Base-by-base conservation (phyloP, 2,888 invertebrate species). In the Cartodere bifasciata region DNA sequence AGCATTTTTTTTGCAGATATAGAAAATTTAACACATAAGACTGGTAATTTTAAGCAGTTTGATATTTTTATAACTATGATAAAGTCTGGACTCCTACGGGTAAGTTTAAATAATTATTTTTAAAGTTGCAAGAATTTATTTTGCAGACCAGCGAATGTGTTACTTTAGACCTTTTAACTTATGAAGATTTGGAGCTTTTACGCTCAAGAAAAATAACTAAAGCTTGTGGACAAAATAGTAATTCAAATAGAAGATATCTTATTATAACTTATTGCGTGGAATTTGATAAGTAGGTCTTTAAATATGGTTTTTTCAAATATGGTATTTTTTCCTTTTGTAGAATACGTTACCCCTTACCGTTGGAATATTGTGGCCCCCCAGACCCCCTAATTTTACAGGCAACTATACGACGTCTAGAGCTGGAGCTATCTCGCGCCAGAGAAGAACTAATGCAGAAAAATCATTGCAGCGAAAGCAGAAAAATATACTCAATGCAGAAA, bases 31-130 rank as follows among this genome's bases (percentile, higher is more conserved):
- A 68, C 68, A 2, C 63, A 64, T 15, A 65, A 65, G 48, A 68
- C 68, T 4, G 69, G 68, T 26, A 68, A 67, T 50, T 69, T 60
- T 45, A 68, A 68, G 43, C 64, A 64, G 37, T 69, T 68, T 41
- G 59, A 64, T 38, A 60, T 65, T 16, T 69, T 69, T 45, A 49
- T 63, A 4, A 57, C 64, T 4, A 68, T 69, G 69, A 48, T 69
- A 16, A 66, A 64, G 48, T 65, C 66, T 9, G 68, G 67, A 23
- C 47, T 68, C 23, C 46, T 68, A 32, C 65, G 65, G 53, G 66
- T 67, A 53, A 41, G 37, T 38, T 20, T 20, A 12, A 6, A 26
- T 10, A 13, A 13, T 20, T 20, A 20, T 20, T 20, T 20, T 7
- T 7, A 20, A 20, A 20, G n/a, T 7, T 20, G 20, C n/a, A 7